Conservation (phyloP, 2,113 vertebrate species). For the Rhombomys opimus region DNA sequence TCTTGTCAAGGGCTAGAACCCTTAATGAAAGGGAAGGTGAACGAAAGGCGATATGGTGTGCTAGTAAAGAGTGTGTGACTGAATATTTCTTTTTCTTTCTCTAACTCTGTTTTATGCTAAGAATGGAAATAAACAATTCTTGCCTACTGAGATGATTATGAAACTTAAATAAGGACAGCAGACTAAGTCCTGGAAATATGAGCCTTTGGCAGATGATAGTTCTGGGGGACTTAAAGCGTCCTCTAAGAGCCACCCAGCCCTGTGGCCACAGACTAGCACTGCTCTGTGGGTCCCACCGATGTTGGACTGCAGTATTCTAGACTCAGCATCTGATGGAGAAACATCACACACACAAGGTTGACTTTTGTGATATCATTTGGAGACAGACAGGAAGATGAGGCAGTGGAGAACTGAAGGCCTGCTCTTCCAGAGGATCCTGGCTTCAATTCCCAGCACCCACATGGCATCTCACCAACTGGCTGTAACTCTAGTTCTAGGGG, state of each 20-base stretch:
- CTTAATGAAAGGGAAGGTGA: slow-evolving; percentile 44
- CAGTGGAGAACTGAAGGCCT: neutral
- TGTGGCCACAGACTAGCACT: neutral
- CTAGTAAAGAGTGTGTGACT: slow-evolving; percentile 16
- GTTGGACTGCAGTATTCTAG: neutral
- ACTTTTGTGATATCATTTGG: slow-evolving; percentile 59
- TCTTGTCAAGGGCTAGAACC: neutral
- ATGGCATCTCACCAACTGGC: too few relatives aligned
- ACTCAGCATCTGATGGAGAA: slow-evolving; percentile 48
- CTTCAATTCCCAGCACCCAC: too few relatives aligned
- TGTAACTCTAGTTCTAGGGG: too few relatives aligned
- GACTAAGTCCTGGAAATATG: slow-evolving; percentile 36
- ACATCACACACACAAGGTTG: neutral
- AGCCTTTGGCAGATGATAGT: slow-evolving; percentile 46
- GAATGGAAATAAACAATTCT: slow-evolving; percentile 13
- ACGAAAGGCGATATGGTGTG: slow-evolving; percentile 11
- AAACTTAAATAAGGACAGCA: slow-evolving; percentile 56
- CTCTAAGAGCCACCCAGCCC: neutral
- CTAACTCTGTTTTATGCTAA: slow-evolving; percentile 37
- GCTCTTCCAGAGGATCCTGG: too few relatives aligned
- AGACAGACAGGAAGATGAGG: slow-evolving; percentile 35
- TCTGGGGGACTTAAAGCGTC: neutral
- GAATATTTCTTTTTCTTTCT: slow-evolving; percentile 21
- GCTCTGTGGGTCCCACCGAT: neutral
- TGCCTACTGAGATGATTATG: neutral